A percentile compares a stretch with the other conserved stretches of the same genome.
Evolutionary conservation across 2,888 invertebrate species (phyloP).

Genomic region (Bellardia pandia): DNA sequence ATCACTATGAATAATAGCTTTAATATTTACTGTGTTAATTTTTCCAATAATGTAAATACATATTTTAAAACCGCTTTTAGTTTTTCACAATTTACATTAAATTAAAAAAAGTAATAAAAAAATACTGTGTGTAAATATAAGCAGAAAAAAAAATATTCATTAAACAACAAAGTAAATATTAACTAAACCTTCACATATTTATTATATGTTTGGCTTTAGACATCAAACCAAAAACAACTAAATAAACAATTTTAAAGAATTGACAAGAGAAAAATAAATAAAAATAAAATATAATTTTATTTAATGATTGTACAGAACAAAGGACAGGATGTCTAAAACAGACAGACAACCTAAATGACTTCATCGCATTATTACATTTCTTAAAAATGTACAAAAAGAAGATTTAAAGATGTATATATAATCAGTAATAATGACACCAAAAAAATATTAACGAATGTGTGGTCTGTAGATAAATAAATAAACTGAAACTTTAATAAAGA

Average conservation of each 20-base stretch:
- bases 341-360: constrained; percentile 3
- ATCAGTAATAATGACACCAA: constrained; percentile 46
- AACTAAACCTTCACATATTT: constrained; percentile 36
- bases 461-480: not conserved
- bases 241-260: constrained; percentile 12
- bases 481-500: not conserved
- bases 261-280: not conserved
- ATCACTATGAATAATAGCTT: too few relatives aligned
- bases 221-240: not conserved
- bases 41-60: not conserved
- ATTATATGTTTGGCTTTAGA: not conserved
- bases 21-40: too few relatives aligned
- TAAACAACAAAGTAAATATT: constrained; percentile 22
- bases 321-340: constrained; percentile 62
- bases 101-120: not conserved
- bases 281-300: constrained; percentile 12
- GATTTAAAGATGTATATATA: constrained; percentile 35
- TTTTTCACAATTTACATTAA: not conserved
- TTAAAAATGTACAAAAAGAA: not conserved
- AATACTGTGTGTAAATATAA: not conserved
- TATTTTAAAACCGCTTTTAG: not conserved
- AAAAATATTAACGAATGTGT: constrained; percentile 10
- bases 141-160: not conserved
- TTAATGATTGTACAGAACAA: constrained; percentile 56
- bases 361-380: constrained; percentile 9